A percentile compares a stretch with the other conserved stretches of the same genome.
Conservation (phyloP, 2,113 vertebrate genomes). For the Gulo gulo region DNA sequence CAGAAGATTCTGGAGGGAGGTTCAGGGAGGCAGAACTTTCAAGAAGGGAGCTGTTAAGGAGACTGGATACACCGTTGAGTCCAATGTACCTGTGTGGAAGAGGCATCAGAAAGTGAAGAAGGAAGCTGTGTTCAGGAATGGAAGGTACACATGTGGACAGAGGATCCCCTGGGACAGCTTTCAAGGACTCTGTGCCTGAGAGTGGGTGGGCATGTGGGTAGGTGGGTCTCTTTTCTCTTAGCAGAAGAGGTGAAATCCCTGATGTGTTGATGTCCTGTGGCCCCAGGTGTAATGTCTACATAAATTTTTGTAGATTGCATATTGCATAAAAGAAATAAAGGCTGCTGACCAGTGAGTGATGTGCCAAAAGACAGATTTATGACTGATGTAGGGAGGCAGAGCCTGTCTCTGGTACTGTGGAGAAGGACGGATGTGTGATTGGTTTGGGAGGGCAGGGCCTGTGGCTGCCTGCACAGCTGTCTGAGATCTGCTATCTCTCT, state of each 20-base stretch:
- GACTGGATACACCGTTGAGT: neutral
- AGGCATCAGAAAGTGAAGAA: neutral
- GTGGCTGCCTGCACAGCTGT: neutral
- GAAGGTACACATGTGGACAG: fast-evolving
- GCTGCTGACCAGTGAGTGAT: neutral
- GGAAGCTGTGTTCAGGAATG: no score
- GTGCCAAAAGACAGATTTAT: neutral
- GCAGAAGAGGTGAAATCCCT: no score
- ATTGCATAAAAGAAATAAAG: neutral
- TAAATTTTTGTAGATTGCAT: neutral
- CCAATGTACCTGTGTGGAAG: neutral
- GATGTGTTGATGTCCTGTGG: no score
- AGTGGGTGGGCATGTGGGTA: neutral
- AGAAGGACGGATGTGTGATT: fast-evolving
- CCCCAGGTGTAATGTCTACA: neutral
- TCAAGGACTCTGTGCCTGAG: fast-evolving
- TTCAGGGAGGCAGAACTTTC: neutral
- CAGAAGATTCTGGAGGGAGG: neutral
- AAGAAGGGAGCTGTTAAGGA: neutral
- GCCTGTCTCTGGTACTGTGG: no score
- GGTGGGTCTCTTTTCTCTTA: neutral
- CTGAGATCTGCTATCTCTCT: neutral
- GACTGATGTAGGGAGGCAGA: neutral
- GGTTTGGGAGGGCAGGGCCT: neutral
- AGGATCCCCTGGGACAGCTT: neutral